Conservation (phyloP, 2,797 vertebrate genomes). For the Discoglossus pictus region DNA sequence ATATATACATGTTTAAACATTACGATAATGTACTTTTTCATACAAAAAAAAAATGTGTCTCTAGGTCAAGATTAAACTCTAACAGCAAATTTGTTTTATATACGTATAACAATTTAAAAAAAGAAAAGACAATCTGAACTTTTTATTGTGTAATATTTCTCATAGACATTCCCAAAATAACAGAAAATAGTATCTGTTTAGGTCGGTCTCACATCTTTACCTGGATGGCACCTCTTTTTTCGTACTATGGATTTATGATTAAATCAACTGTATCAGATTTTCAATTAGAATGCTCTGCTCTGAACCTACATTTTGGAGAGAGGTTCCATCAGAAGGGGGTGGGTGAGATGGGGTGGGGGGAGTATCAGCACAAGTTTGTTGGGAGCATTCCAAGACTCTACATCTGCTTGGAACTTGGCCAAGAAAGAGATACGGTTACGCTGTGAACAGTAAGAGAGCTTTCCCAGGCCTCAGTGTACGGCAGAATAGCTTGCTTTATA, state of each 20-base stretch:
- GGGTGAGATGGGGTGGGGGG: slow-evolving; percentile 30
- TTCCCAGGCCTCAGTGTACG: slow-evolving; percentile 74
- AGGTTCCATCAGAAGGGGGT: slow-evolving; percentile 37
- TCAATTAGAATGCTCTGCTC: slow-evolving; percentile 20
- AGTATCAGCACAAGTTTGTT: slow-evolving; percentile 72
- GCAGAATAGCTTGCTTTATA: slow-evolving; percentile 72
- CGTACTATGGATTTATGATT: slow-evolving; percentile 4
- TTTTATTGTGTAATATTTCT: too few relatives aligned
- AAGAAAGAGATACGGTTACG: slow-evolving; percentile 76
- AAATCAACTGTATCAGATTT: slow-evolving; percentile 22
- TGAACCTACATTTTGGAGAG: slow-evolving; percentile 19
- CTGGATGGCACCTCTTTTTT: slow-evolving; percentile 6
- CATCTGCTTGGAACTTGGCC: slow-evolving; percentile 77
- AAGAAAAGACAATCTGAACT: too few relatives aligned
- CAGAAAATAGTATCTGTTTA: too few relatives aligned
- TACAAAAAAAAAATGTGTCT: too few relatives aligned
- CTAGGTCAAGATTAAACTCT: too few relatives aligned
- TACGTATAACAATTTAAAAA: too few relatives aligned
- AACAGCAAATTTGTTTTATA: too few relatives aligned
- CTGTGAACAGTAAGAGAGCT: slow-evolving; percentile 75
- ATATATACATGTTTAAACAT: too few relatives aligned
- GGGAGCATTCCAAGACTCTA: slow-evolving; percentile 75
- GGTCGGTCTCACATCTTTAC: neutral
- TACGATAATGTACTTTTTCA: too few relatives aligned
- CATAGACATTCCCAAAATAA: too few relatives aligned